Evolutionary conservation across 2,113 vertebrate genomes (phyloP).

Genomic region (Scortum barcoo): DNA sequence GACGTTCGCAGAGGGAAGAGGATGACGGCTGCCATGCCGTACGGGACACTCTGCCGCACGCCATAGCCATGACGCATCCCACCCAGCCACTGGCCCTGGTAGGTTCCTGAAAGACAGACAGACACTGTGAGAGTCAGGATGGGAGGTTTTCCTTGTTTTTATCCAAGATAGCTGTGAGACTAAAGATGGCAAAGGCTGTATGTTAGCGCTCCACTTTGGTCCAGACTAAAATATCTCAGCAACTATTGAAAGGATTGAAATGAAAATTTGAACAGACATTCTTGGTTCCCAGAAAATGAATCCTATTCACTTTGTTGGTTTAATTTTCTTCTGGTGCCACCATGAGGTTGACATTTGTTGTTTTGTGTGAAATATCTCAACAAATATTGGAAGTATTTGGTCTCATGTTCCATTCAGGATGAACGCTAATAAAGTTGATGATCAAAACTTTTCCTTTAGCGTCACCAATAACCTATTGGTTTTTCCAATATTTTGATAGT

Average conservation of each 20-base stretch:
- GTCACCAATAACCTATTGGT: not conserved
- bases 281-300: not conserved
- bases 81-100: conserved; percentile 96
- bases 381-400: no score
- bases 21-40: conserved; percentile 97
- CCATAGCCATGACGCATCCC: conserved; percentile 98
- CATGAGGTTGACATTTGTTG: not conserved
- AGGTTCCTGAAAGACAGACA: conserved; percentile 87
- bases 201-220: not conserved
- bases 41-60: conserved; percentile 97
- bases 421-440: no score
- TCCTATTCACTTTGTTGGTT: not conserved
- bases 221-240: not conserved
- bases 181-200: no score
- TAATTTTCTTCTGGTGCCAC: not conserved
- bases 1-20: conserved; percentile 96
- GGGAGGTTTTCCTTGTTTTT: not conserved
- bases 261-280: not conserved
- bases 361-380: no score
- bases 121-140: conserved; percentile 10
- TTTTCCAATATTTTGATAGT: no score
- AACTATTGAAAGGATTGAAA: not conserved
- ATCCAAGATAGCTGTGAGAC: not conserved
- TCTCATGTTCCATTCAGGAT: no score
- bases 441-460: no score